A percentile compares a stretch with the other conserved stretches of the same genome.
Conservation (phyloP, 2,113 vertebrate species). For the Centrocercus urophasianus region DNA sequence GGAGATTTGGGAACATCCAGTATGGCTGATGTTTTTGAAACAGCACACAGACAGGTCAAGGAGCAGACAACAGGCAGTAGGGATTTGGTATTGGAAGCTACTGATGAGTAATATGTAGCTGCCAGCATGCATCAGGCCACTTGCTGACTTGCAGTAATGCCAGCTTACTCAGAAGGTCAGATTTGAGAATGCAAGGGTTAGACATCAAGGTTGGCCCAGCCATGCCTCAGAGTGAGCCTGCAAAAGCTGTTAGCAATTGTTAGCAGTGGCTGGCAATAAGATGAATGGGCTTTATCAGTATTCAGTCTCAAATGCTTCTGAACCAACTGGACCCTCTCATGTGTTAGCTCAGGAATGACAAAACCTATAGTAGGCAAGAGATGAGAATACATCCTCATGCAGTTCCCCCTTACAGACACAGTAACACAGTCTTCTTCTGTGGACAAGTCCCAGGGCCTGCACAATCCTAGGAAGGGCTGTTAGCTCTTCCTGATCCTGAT, state of each 20-base stretch:
- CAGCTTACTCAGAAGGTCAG: background rate
- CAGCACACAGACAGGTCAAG: background rate
- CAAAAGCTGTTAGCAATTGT: background rate
- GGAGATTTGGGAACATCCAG: background rate
- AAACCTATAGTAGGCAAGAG: background rate
- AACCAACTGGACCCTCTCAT: background rate
- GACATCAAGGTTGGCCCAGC: background rate
- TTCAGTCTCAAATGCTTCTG: background rate
- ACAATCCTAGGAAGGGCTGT: background rate
- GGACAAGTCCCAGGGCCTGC: background rate
- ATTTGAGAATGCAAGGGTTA: background rate
- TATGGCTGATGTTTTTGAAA: background rate
- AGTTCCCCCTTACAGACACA: background rate
- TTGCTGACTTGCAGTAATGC: background rate
- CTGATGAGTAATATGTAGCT: background rate
- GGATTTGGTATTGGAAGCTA: background rate
- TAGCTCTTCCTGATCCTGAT: background rate
- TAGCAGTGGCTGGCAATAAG: background rate
- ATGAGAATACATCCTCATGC: background rate
- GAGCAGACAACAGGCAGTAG: background rate
- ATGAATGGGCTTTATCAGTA: background rate
- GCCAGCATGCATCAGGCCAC: background rate
- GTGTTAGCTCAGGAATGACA: background rate
- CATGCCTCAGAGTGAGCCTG: background rate
- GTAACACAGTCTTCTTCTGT: background rate